A percentile compares a stretch with the other conserved stretches of the same genome.
These are phyloP conservation scores for Oncorhynchus mykiss DNA, from an alignment of 2,113 vertebrate species.

Conservation along the genomic window DNA sequence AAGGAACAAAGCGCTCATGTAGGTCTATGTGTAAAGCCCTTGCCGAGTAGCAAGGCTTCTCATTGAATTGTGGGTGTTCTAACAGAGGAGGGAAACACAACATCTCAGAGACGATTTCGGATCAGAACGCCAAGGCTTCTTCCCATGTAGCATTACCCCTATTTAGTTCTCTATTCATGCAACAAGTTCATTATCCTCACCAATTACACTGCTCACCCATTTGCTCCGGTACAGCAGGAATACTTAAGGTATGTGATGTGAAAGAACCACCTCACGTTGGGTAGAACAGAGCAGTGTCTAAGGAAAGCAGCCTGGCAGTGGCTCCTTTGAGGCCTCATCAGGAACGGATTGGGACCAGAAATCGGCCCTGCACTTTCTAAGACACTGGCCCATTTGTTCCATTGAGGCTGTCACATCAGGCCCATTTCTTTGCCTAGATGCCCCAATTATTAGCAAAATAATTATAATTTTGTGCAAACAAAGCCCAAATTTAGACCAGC, in stretches of 20 bases:
- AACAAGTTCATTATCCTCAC: conserved; percentile 61
- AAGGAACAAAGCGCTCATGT: conserved; percentile 25
- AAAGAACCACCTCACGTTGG: not conserved
- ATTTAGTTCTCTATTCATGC: conserved; percentile 39
- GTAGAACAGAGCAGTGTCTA: not conserved
- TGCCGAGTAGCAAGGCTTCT: conserved; percentile 23
- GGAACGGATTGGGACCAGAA: no score
- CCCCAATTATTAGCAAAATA: no score
- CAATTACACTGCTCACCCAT: not conserved
- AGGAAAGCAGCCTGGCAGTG: not conserved
- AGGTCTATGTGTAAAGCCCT: conserved; percentile 34
- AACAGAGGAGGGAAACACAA: conserved; percentile 40
- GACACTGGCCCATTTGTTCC: no score
- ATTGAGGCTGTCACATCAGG: no score
- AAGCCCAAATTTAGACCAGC: no score
- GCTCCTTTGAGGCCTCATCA: not conserved
- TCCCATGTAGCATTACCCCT: conserved; percentile 16
- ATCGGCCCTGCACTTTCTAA: no score
- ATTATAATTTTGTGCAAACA: no score
- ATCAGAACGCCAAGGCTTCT: conserved; percentile 19
- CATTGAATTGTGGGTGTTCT: conserved; percentile 63
- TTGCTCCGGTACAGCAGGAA: conserved; percentile 3
- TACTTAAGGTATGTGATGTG: not conserved
- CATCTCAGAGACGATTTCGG: conserved; percentile 30
- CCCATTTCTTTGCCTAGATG: no score